These are phyloP conservation scores for Sylvia atricapilla DNA, from an alignment of 2,113 vertebrate genomes.

Conservation along the genomic window DNA sequence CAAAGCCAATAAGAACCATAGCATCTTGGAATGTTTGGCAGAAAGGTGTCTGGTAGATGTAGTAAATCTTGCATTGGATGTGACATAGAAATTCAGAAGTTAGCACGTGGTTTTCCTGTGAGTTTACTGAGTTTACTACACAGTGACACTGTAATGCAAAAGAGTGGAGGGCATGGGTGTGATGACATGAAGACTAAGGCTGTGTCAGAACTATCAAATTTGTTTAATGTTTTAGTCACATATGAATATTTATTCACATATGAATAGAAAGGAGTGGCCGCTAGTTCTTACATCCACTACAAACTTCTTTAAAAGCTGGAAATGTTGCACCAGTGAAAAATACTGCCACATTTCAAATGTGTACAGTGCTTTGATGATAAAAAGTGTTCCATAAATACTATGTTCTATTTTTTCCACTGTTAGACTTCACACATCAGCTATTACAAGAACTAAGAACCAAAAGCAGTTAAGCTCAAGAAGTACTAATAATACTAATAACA, in stretches of 20 bases:
- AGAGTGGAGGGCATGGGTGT: background rate
- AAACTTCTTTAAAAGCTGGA: background rate
- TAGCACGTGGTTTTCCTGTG: background rate
- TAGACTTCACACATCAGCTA: background rate
- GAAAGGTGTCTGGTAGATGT: background rate
- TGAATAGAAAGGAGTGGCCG: background rate
- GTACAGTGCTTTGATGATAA: slow-evolving; percentile 4
- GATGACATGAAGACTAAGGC: background rate
- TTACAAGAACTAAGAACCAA: background rate
- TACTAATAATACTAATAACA: background rate
- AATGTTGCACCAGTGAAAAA: background rate
- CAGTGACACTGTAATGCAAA: background rate
- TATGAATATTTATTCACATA: background rate
- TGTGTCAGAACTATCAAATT: background rate
- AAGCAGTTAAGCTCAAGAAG: background rate
- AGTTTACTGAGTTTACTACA: background rate
- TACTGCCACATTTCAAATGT: background rate
- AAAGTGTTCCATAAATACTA: slow-evolving; percentile 13
- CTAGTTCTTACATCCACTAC: background rate
- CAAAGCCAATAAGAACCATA: background rate
- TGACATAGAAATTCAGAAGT: background rate
- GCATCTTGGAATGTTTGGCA: background rate
- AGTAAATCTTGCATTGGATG: background rate
- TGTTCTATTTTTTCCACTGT: background rate
- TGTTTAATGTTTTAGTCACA: background rate